phyloP scores from a whole-genome alignment of 2,888 invertebrate genomes.

The Ditula angustiorana region DNA sequence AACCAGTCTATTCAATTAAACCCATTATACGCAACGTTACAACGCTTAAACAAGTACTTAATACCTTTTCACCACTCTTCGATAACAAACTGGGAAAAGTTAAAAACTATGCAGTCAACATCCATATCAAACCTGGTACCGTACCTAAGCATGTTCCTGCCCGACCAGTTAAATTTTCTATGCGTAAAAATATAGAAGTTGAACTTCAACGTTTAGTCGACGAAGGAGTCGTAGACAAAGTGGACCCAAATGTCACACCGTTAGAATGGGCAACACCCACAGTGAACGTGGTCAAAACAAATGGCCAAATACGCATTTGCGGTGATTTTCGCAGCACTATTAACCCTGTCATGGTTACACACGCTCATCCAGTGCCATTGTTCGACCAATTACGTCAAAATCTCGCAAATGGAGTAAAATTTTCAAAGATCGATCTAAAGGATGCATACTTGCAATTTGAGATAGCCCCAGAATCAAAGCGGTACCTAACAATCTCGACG shows the following conservation, averaged over 20 bases:
- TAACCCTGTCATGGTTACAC: neutral
- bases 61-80: neutral
- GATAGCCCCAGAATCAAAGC: too few species aligned
- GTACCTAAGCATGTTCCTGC: neutral
- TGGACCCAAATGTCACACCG: neutral
- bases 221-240: neutral
- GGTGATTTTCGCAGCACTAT: neutral
- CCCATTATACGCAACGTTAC: neutral
- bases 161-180: neutral
- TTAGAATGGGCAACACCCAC: neutral
- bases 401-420: neutral
- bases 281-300: neutral
- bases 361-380: neutral
- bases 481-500: too few species aligned
- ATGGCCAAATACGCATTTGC: neutral
- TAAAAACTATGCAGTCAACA: neutral
- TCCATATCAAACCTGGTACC: neutral
- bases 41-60: neutral
- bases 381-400: neutral
- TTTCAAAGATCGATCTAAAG: neutral
- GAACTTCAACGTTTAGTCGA: neutral
- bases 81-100: neutral
- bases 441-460: too few species aligned
- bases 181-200: neutral
- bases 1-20: neutral